Base-by-base conservation (phyloP, 2,888 invertebrate species). In the Aethes cnicana region DNA sequence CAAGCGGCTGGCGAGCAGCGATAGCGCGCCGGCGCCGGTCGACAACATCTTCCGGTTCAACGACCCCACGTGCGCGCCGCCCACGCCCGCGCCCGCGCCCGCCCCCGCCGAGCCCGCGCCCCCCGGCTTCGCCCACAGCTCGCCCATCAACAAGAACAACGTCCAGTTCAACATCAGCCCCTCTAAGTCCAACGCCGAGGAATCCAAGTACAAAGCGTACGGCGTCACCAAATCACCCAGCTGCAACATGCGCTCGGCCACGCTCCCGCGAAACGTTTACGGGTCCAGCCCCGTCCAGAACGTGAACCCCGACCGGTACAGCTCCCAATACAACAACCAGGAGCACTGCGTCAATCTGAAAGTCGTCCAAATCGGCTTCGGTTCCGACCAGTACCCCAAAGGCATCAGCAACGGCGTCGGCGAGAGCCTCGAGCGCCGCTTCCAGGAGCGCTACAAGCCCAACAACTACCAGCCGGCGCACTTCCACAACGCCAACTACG, bases 1-100 rank as follows among this genome's bases (percentile, higher is more conserved):
- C 33, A 91, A 94, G 64, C 92, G 92, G 62, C 91, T 93, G 47
- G 84, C 91, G 23, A 83, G 78, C 66, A 81, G 82, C 54, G 87
- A 88, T 42, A 77, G 66, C 33, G 80, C 80, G 56, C 74, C 81
- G 25, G 57, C 75, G 53, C 62, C 87, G 60, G 77, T 91, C 7
- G 92, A 92, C 56, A 93, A 93, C 59, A 93, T 93, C 55, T 93
- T 93, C 77, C 92, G 93, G 64, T 93, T 92, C 72, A 93, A 93
- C 68, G 93, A 93, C 66, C 93, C 93, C 1, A 93, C 93, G 12
- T 89, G 90, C 69, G 84, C 77, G 58, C 77, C 85, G 7, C 78
- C 82, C 47, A 69, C 75, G 62, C 75, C 72, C 55, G 64, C n/a
- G n/a, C n/a, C n/a, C n/a, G n/a, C n/a, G n/a, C n/a, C n/a, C 59